Conservation (phyloP, 35 echinoderm and acorn worm genomes). For the Patiria miniata region DNA sequence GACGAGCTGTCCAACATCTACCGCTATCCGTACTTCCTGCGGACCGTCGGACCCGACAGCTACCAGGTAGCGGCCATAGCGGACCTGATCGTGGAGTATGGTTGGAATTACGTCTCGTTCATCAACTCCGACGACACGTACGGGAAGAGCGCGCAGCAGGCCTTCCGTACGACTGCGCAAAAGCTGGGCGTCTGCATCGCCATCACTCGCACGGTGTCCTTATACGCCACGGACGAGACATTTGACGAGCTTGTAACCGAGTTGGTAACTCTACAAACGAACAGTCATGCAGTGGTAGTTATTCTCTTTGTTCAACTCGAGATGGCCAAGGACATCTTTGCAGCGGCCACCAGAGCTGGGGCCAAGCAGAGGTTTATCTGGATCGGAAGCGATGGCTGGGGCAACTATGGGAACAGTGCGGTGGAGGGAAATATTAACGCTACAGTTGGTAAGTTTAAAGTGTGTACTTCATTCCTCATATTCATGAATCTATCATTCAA, state of each 20-base stretch:
- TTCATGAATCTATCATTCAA: no score
- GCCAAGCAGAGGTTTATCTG: constrained; percentile 68
- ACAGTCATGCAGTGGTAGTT: constrained; percentile 62
- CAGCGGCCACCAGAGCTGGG: constrained; percentile 27
- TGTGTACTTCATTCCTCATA: no score
- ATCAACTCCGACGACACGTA: constrained; percentile 90
- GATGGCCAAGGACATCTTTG: constrained; percentile 58
- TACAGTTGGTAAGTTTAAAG: constrained; percentile 65
- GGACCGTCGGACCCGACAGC: constrained; percentile 84
- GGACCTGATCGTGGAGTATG: constrained; percentile 67
- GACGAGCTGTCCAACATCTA: constrained; percentile 88
- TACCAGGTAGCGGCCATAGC: constrained; percentile 86
- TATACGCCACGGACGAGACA: background rate
- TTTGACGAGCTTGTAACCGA: constrained; percentile 45
- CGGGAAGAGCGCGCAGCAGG: constrained; percentile 73
- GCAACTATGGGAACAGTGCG: constrained; percentile 61
- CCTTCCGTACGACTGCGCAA: constrained; percentile 43
- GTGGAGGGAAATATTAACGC: constrained; percentile 49
- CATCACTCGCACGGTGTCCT: constrained; percentile 33
- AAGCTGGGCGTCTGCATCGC: constrained; percentile 69
- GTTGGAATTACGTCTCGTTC: constrained; percentile 88
- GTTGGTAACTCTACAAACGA: constrained; percentile 44
- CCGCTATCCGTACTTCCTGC: constrained; percentile 84
- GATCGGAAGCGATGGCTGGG: constrained; percentile 97
- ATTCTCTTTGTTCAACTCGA: constrained; percentile 79